Percentiles rank a stretch among this genome's conserved stretches.
Conservation (phyloP, 2,113 vertebrate genomes). For the Solea solea region DNA sequence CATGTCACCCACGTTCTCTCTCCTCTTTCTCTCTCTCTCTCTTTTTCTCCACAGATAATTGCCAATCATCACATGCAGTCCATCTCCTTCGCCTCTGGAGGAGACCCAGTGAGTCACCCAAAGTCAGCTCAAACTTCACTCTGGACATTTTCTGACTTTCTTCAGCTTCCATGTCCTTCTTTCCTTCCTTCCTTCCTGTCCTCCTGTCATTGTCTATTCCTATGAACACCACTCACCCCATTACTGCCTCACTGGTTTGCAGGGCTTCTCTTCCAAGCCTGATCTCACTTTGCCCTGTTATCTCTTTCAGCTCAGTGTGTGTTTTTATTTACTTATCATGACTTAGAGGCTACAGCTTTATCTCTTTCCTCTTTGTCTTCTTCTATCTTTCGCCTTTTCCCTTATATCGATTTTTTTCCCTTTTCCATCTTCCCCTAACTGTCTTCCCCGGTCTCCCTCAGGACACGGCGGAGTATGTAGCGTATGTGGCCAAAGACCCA, state of each 20-base stretch:
- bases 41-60: constrained; percentile 87
- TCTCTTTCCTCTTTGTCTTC: constrained; percentile 26
- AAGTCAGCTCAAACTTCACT: constrained; percentile 45
- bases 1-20: constrained; percentile 61
- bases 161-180: constrained; percentile 48
- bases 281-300: constrained; percentile 37
- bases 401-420: constrained; percentile 1
- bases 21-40: constrained; percentile 26
- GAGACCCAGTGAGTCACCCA: constrained; percentile 92
- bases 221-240: constrained; percentile 53
- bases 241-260: constrained; percentile 45
- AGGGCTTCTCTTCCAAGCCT: constrained; percentile 30
- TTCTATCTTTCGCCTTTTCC: constrained; percentile 40
- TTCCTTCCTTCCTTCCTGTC: constrained; percentile 55
- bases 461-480: constrained; percentile 86
- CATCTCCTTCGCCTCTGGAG: constrained; percentile 95
- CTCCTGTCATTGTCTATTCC: constrained; percentile 62
- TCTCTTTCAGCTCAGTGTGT: constrained; percentile 48
- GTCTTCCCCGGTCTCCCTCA: constrained; percentile 47
- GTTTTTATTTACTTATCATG: constrained; percentile 35
- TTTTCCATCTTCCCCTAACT: constrained; percentile 25
- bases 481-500: constrained; percentile 97
- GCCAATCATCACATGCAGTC: constrained; percentile 98
- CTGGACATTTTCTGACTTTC: constrained; percentile 48
- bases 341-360: constrained; percentile 36